Conservation (phyloP, 2,797 vertebrate species). For the Discoglossus pictus region DNA sequence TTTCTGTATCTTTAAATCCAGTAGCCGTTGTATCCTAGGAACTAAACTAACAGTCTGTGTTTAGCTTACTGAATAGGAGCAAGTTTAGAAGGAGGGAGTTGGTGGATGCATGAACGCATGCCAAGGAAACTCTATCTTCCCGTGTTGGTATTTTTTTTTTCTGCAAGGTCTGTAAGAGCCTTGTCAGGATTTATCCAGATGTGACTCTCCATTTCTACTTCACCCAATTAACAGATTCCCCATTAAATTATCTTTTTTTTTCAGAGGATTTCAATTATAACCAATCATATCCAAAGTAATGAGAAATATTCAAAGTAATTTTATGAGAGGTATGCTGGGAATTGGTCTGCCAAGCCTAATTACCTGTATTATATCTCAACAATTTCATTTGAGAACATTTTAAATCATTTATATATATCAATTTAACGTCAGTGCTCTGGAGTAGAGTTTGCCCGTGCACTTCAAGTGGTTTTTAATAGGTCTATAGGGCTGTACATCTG, state of each 20-base stretch:
- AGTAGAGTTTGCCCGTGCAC: constrained; percentile 25
- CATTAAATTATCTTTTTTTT: constrained; percentile 48
- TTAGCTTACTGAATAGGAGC: constrained; percentile 29
- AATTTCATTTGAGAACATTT: constrained; percentile 46
- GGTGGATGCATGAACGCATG: constrained; percentile 47
- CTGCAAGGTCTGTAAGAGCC: constrained; percentile 14
- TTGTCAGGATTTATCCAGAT: constrained; percentile 20
- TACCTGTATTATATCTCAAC: constrained; percentile 54
- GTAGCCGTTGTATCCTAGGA: constrained; percentile 4
- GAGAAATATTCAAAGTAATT: constrained; percentile 47
- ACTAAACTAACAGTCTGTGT: constrained; percentile 24
- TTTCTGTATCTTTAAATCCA: constrained; percentile 7
- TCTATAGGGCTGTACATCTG: too few relatives aligned
- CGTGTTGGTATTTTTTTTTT: constrained; percentile 52
- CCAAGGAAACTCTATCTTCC: constrained; percentile 53
- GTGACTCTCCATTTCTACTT: constrained; percentile 45
- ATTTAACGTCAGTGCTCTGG: constrained; percentile 36
- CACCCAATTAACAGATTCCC: constrained; percentile 56
- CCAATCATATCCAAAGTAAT: constrained; percentile 48
- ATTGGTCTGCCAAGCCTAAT: constrained; percentile 42
- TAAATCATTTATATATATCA: constrained; percentile 20
- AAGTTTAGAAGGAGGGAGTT: constrained; percentile 38
- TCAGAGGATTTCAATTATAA: constrained; percentile 54
- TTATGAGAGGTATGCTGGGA: constrained; percentile 53
- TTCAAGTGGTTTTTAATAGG: background rate